phyloP scores from a whole-genome alignment of 1,140 invertebrate genomes.

The Lepidurus packardi region DNA sequence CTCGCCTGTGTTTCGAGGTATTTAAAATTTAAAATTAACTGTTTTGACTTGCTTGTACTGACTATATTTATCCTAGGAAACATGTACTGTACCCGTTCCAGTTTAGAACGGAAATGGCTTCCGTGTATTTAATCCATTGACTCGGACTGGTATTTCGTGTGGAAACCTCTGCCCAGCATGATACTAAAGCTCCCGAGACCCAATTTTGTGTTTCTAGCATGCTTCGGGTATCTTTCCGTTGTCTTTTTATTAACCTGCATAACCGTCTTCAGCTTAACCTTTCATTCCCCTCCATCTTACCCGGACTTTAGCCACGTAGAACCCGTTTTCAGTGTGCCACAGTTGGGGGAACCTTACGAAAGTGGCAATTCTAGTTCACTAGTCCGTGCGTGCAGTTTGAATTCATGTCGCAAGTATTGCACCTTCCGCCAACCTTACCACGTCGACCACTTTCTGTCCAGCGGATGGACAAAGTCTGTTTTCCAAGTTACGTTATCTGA shows the following conservation, averaged over 20 bases:
- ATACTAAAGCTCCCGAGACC: background rate
- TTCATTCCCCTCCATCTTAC: background rate
- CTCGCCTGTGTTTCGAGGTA: background rate
- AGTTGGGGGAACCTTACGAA: background rate
- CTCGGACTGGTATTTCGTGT: background rate
- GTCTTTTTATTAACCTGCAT: background rate
- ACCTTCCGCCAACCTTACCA: background rate
- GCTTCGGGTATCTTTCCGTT: background rate
- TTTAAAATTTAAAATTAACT: background rate
- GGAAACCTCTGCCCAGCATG: background rate
- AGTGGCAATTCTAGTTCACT: background rate
- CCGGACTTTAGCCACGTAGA: background rate
- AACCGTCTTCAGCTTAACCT: background rate
- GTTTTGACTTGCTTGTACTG: no score
- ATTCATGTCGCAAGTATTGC: background rate
- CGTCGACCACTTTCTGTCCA: background rate
- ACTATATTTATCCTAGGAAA: no score
- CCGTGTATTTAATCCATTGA: background rate
- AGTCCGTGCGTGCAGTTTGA: background rate
- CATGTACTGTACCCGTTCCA: no score
- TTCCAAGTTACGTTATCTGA: constrained; percentile 7
- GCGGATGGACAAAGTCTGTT: background rate
- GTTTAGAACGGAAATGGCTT: background rate
- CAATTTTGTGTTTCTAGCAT: background rate
- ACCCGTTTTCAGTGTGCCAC: background rate